A percentile compares a stretch with the other conserved stretches of the same genome.
Evolutionary conservation across 2,888 invertebrate species (phyloP).

Genomic region (Volucella bombylans): DNA sequence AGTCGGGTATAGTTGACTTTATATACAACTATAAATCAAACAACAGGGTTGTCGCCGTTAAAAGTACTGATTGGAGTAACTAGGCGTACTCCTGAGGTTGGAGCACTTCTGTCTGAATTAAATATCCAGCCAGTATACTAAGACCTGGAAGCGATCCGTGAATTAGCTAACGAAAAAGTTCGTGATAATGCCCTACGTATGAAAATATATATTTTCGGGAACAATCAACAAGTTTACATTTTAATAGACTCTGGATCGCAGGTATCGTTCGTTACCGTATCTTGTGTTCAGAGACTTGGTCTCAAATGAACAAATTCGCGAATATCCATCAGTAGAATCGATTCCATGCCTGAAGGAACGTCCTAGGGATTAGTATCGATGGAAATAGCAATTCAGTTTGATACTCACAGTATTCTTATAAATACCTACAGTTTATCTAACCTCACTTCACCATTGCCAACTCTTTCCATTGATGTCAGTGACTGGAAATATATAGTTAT

Average conservation of each 20-base stretch:
- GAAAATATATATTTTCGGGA: conserved; percentile 8
- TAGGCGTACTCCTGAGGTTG: too few relatives aligned
- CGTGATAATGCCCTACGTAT: conserved; percentile 32
- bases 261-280: background rate
- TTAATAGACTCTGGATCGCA: background rate
- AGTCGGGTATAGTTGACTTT: conserved; percentile 18
- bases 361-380: background rate
- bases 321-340: background rate
- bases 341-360: background rate
- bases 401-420: background rate
- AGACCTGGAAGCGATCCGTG: conserved; percentile 18
- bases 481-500: background rate
- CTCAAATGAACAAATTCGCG: background rate
- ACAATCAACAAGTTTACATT: background rate
- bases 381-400: background rate
- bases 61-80: conserved; percentile 22
- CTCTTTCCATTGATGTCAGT: background rate
- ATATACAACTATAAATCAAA: conserved; percentile 44
- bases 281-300: background rate
- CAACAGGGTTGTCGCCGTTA: background rate
- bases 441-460: background rate
- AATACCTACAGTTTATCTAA: background rate
- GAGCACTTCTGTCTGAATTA: conserved; percentile 31
- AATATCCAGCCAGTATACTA: conserved; percentile 52
- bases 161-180: conserved; percentile 3